Percentiles rank a stretch among this genome's conserved stretches.
Conservation (phyloP, 1,140 invertebrate genomes). For the Drosophila bipectinata region DNA sequence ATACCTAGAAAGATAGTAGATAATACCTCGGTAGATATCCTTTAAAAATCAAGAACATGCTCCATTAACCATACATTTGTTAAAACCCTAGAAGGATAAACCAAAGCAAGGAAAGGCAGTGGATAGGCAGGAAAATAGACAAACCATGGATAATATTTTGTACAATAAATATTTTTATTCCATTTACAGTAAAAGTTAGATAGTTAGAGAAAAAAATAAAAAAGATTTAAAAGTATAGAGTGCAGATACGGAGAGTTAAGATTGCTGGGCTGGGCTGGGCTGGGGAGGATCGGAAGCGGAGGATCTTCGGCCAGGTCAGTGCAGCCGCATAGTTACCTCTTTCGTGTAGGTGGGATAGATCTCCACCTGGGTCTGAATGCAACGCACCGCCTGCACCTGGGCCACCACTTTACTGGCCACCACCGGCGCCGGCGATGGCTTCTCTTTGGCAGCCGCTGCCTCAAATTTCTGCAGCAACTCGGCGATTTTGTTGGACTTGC, state of each 20-base stretch:
- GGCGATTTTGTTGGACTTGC: conserved; percentile 62
- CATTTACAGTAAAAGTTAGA: conserved; percentile 47
- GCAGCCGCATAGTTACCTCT: conserved; percentile 83
- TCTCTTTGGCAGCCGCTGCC: conserved; percentile 24
- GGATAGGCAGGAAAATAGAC: conserved; percentile 24
- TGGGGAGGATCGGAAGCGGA: conserved; percentile 39
- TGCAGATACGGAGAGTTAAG: conserved; percentile 11
- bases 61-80: conserved; percentile 25
- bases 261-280: conserved; percentile 4
- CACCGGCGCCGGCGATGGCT: conserved; percentile 7
- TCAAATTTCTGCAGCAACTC: conserved; percentile 76
- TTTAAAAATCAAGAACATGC: background rate
- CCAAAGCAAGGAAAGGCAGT: background rate
- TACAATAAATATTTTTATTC: conserved; percentile 63
- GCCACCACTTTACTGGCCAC: conserved; percentile 63
- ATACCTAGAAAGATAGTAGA: too few species aligned
- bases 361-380: conserved; percentile 79
- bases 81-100: background rate
- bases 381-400: conserved; percentile 73
- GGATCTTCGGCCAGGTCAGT: conserved; percentile 37
- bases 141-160: conserved; percentile 35
- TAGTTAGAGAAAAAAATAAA: conserved; percentile 15
- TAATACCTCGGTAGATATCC: background rate
- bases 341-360: conserved; percentile 80
- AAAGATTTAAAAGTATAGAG: conserved; percentile 21